Base-by-base conservation (phyloP, 2,113 vertebrate species). In the Sebastes schlegelii region DNA sequence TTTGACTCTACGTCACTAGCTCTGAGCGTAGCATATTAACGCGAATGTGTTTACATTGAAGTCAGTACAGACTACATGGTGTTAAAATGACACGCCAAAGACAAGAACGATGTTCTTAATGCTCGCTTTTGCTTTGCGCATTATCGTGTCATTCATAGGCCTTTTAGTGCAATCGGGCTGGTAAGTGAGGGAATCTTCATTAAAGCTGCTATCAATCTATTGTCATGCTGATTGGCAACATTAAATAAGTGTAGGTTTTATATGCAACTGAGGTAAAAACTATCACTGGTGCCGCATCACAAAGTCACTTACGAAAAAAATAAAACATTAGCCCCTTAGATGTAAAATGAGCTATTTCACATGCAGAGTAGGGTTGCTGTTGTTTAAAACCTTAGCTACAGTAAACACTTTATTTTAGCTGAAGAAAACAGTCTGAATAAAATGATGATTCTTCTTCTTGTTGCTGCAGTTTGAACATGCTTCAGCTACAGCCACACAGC, bases 361-460 rank as follows among this genome's bases (percentile, higher is more conserved):
- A 82, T 75, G 49, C 23, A 54, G 43, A 55, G 49, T 52, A 46
- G 40, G 5, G 11, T 26, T n/a, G 17, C 43, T 64, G 42, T 40
- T 77, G 58, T 52, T n/a, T 8, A 61, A 51, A 77, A 8, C 10
- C 13, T 77, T 8, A 40, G 17, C 23, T 34, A 11, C 23, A 61
- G 11, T 14, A 10, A 19, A 55, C 19, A 21, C 6, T 34, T 34
- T 26, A 52, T 10, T 82, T 13, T 16, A 42, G 23, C 43, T 69
- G 13, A 61, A 13, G 42, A 21, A 87, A 74, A 45, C 42, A 60
- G 9, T 54, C 69, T 51, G 12, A 86, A 13, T 78, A 61, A 23
- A 40, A 23, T n/a, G 1, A 65, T 55, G 10, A 52, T 12, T 2
- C 8, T 8, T n/a, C 8, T 10, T 66, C 54, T 63, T 21, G 2